These are phyloP conservation scores for Pteronura brasiliensis DNA, from an alignment of 2,113 vertebrate species.

Conservation along the genomic window DNA sequence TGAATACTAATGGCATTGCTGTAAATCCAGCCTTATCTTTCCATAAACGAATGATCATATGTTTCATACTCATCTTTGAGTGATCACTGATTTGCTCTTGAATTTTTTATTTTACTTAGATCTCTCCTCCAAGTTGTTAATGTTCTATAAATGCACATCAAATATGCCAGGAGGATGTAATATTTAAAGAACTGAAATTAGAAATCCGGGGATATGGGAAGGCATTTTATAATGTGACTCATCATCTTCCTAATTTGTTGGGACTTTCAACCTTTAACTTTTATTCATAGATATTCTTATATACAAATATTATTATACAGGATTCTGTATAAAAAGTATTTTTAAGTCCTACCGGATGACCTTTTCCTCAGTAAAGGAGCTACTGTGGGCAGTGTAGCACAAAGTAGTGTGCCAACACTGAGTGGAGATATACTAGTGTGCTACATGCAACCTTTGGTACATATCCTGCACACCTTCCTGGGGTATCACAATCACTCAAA, in stretches of 20 bases:
- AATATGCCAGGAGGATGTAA: background rate
- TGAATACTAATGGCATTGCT: background rate
- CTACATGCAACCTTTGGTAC: background rate
- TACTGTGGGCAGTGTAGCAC: background rate
- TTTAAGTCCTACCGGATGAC: background rate
- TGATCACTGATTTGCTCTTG: background rate
- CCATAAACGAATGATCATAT: background rate
- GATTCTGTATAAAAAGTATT: background rate
- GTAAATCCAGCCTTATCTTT: slow-evolving; percentile 2
- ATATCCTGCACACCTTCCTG: background rate
- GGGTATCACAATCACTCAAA: slow-evolving; percentile 14
- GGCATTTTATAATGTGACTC: background rate
- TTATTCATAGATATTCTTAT: slow-evolving; percentile 27
- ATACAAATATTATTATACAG: background rate
- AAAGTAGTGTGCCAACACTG: background rate
- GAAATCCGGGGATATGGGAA: background rate
- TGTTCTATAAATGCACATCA: background rate
- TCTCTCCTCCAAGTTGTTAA: background rate
- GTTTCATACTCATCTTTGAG: background rate
- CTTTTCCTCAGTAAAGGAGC: background rate
- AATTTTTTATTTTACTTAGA: slow-evolving; percentile 7
- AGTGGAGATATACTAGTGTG: background rate
- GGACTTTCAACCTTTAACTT: slow-evolving; percentile 31
- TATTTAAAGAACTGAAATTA: slow-evolving; percentile 25
- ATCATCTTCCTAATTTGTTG: background rate